Percentiles rank a stretch among this genome's conserved stretches.
These are phyloP conservation scores for Formica selysi DNA, from an alignment of 1,140 invertebrate genomes.

Conservation along the genomic window DNA sequence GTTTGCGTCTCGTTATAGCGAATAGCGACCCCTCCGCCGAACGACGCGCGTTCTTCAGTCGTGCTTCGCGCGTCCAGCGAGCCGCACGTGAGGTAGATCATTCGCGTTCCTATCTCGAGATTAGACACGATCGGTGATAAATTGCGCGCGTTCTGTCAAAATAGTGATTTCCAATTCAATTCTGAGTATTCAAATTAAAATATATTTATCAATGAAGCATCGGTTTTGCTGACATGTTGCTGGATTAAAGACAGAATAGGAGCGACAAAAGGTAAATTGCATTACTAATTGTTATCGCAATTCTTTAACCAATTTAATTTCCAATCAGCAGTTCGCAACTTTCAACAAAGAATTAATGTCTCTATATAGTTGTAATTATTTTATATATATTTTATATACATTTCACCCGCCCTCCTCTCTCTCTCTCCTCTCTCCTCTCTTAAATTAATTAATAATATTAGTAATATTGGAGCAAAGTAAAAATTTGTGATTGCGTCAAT, in stretches of 20 bases:
- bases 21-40: not conserved
- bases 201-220: not conserved
- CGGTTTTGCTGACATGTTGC: not conserved
- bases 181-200: not conserved
- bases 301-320: not conserved
- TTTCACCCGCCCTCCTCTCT: too few species aligned
- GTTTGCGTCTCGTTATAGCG: slow-evolving; percentile 52
- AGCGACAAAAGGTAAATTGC: slow-evolving; percentile 25
- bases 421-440: too few species aligned
- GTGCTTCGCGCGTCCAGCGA: slow-evolving; percentile 53
- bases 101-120: not conserved
- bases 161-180: not conserved
- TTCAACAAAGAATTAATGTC: not conserved
- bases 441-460: not conserved
- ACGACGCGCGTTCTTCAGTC: slow-evolving; percentile 48
- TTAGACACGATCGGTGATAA: not conserved
- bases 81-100: slow-evolving; percentile 27
- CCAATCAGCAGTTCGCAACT: not conserved
- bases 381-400: not conserved
- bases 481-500: not conserved
- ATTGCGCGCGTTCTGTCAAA: slow-evolving; percentile 7
- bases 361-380: not conserved
- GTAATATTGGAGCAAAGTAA: not conserved
- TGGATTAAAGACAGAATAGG: not conserved
- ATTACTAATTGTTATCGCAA: not conserved